phyloP scores from a whole-genome alignment of 2,888 invertebrate species.

The Neocrepidodera transversa region DNA sequence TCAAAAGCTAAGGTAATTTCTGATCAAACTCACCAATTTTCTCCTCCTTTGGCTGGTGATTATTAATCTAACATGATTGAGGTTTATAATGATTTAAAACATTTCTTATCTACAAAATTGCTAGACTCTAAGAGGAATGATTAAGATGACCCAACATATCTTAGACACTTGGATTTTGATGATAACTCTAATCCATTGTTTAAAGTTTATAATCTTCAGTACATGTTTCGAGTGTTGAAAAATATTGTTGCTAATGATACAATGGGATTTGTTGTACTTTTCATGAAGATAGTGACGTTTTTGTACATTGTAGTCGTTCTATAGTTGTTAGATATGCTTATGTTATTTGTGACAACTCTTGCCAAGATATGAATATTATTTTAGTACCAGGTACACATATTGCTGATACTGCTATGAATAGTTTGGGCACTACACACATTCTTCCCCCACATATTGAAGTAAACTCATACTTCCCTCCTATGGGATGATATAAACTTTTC shows the following conservation, averaged over 20 bases:
- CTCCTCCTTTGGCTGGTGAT: conserved; percentile 57
- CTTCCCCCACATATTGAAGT: no score
- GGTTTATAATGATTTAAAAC: conserved; percentile 58
- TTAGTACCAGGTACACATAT: conserved; percentile 59
- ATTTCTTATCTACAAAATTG: conserved; percentile 53
- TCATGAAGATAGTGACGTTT: conserved; percentile 56
- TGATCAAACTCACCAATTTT: conserved; percentile 61
- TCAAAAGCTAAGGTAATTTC: conserved; percentile 59
- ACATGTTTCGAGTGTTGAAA: conserved; percentile 52
- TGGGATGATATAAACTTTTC: no score
- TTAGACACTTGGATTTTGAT: conserved; percentile 53
- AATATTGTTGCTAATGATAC: conserved; percentile 45
- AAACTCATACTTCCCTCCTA: no score
- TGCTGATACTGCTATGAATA: conserved; percentile 49
- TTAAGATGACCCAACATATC: conserved; percentile 50
- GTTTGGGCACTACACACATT: no score
- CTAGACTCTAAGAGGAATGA: conserved; percentile 33
- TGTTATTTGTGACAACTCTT: conserved; percentile 61
- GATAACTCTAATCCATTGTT: conserved; percentile 38
- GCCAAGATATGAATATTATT: conserved; percentile 57
- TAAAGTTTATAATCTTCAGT: conserved; percentile 54
- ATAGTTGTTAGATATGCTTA: conserved; percentile 59
- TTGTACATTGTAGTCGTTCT: conserved; percentile 58
- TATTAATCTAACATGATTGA: conserved; percentile 49
- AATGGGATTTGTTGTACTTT: conserved; percentile 57